Evolutionary conservation across 1,140 invertebrate species (phyloP).

Genomic region (Pantala flavescens): DNA sequence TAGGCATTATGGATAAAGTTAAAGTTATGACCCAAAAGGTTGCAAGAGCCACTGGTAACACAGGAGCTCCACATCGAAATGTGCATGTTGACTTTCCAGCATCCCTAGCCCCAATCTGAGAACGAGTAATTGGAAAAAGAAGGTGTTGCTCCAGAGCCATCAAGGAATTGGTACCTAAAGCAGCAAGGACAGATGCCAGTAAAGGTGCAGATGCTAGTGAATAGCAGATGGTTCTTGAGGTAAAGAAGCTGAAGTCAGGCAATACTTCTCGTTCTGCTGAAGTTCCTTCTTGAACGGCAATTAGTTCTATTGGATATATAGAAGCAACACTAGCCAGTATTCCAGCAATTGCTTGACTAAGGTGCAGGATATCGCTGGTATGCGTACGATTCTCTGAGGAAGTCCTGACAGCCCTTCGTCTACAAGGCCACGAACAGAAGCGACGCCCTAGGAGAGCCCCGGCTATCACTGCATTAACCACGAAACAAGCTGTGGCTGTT

Average conservation of each 20-base stretch:
- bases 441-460: background rate
- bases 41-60: background rate
- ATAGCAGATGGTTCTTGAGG: background rate
- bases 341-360: background rate
- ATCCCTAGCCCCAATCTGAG: background rate
- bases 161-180: background rate
- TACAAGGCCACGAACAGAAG: background rate
- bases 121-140: background rate
- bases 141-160: background rate
- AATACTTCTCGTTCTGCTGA: background rate
- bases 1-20: background rate
- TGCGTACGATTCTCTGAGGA: background rate
- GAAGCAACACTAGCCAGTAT: background rate
- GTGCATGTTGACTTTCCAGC: background rate
- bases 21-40: background rate
- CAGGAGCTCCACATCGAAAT: background rate
- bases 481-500: background rate
- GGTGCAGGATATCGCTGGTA: background rate
- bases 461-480: background rate
- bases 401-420: background rate
- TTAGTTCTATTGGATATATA: background rate
- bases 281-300: background rate
- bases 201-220: background rate
- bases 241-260: background rate
- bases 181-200: background rate